phyloP scores from a whole-genome alignment of 1,140 invertebrate species.

The Stenopsyche tienmushanensis region DNA sequence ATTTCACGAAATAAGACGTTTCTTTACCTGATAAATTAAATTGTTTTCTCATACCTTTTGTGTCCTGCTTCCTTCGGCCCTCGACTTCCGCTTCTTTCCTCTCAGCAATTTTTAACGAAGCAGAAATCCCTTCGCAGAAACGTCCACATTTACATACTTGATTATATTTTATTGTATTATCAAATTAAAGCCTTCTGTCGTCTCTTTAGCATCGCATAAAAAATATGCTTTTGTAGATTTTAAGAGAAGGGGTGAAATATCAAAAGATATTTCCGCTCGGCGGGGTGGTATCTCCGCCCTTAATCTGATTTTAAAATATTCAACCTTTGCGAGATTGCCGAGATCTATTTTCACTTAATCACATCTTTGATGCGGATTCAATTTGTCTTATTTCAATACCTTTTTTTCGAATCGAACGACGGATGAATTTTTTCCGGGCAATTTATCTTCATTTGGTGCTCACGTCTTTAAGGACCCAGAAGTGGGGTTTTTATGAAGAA shows the following conservation, averaged over 20 bases:
- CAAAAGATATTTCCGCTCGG: too few relatives aligned
- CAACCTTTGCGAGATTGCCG: too few relatives aligned
- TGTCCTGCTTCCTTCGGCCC: neutral
- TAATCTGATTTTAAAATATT: too few relatives aligned
- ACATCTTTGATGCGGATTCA: neutral
- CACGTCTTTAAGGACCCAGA: too few relatives aligned
- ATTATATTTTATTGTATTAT: slow-evolving; percentile 37
- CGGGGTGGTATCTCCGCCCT: too few relatives aligned
- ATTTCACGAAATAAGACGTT: slow-evolving; percentile 27
- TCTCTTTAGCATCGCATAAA: neutral
- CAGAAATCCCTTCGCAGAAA: slow-evolving; percentile 10
- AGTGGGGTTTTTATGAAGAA: too few relatives aligned
- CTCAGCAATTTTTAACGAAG: slow-evolving; percentile 4
- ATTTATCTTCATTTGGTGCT: too few relatives aligned
- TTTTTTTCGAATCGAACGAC: too few relatives aligned
- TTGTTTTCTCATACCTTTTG: slow-evolving; percentile 30
- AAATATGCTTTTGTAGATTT: too few relatives aligned
- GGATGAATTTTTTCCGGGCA: too few relatives aligned
- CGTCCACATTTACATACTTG: slow-evolving; percentile 36
- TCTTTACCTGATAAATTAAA: slow-evolving; percentile 30
- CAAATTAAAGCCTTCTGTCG: slow-evolving; percentile 9
- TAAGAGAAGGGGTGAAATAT: too few relatives aligned
- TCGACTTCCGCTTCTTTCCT: neutral
- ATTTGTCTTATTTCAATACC: neutral
- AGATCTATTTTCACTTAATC: neutral